Base-by-base conservation (phyloP, 1,140 invertebrate species). In the Achatina immaculata region DNA sequence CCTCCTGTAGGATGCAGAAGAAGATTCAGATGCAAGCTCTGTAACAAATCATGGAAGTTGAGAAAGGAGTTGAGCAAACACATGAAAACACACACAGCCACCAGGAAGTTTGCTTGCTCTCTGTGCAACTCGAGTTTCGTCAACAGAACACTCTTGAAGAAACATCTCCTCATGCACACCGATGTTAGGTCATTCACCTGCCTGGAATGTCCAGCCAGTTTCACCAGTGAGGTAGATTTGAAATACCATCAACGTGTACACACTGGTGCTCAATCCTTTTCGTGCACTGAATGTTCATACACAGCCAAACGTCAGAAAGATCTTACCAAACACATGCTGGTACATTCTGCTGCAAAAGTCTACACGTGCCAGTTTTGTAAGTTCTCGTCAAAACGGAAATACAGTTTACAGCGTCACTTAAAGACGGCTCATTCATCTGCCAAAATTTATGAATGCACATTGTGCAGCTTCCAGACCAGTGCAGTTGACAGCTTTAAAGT, bases 401-500 rank as follows among this genome's bases (percentile, higher is more conserved):
- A 76, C 74, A 76, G 51, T 14, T 65, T 76, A n/a, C 48, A 40
- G 19, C 48, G 74, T 34, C 74, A 76, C 36, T 24, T 76, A 55
- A 65, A 76, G 28, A 76, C 74, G 11, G 74, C 58, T 14, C 74
- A 76, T 65, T 62, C 74, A 2, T n/a, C 55, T 21, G 14, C 31
- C 16, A 16, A 65, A 14, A 36, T 76, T 24, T 43, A 62, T 21
- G 58, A 76, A 11, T 76, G 74, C 34, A 38, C 34, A 19, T 34
- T 65, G 7, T 78, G 76, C 31, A 69, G 16, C 43, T 78, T 62
- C 43, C 42, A 78, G 21, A 68, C 42, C 7, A 68, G 40, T 78
- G 34, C 76, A 11, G 42, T 78, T 42, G 76, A 78, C 36, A 78
- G 62, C 68, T 68, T 78, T 42, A 78, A 68, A 68, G 28, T 78